Percentiles rank a stretch among this genome's conserved stretches.
Conservation (phyloP, 1,140 invertebrate species). For the Dryas iulia region DNA sequence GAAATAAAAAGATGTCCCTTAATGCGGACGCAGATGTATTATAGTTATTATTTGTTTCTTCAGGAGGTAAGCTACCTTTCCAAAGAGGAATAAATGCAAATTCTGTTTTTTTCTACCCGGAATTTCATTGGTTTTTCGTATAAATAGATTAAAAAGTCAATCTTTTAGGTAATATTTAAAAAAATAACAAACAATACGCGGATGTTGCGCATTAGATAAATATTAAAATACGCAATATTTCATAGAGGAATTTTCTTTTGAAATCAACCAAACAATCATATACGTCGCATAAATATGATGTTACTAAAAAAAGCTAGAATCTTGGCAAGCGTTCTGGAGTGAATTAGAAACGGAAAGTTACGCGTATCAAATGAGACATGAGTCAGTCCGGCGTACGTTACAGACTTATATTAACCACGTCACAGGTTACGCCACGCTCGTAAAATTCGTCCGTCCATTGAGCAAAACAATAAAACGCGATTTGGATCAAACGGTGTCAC, state of each 20-base stretch:
- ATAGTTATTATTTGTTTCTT: slow-evolving; percentile 72
- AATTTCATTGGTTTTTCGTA: too few relatives aligned
- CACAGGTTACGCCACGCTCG: slow-evolving; percentile 68
- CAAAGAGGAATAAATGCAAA: slow-evolving; percentile 74
- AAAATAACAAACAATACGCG: neutral
- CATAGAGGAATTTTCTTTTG: neutral
- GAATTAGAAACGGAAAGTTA: slow-evolving; percentile 60
- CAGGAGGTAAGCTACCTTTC: slow-evolving; percentile 52
- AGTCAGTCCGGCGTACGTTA: slow-evolving; percentile 48
- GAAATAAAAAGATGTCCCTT: slow-evolving; percentile 77
- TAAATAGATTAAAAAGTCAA: too few relatives aligned
- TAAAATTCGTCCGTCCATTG: slow-evolving; percentile 75
- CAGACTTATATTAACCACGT: slow-evolving; percentile 54
- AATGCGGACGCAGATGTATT: slow-evolving; percentile 70
- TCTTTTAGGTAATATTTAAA: too few relatives aligned
- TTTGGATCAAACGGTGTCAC: slow-evolving; percentile 77
- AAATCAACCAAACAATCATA: neutral
- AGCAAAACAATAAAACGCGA: slow-evolving; percentile 75
- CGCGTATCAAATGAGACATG: slow-evolving; percentile 55
- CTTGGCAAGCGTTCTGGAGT: slow-evolving; percentile 22
- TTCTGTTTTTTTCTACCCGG: too few relatives aligned
- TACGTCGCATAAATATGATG: slow-evolving; percentile 8
- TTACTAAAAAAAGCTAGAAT: slow-evolving; percentile 18
- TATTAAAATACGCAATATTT: neutral
- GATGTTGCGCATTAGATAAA: neutral